phyloP scores from a whole-genome alignment of 2,113 vertebrate genomes.

The Psammodynastes pulverulentus region DNA sequence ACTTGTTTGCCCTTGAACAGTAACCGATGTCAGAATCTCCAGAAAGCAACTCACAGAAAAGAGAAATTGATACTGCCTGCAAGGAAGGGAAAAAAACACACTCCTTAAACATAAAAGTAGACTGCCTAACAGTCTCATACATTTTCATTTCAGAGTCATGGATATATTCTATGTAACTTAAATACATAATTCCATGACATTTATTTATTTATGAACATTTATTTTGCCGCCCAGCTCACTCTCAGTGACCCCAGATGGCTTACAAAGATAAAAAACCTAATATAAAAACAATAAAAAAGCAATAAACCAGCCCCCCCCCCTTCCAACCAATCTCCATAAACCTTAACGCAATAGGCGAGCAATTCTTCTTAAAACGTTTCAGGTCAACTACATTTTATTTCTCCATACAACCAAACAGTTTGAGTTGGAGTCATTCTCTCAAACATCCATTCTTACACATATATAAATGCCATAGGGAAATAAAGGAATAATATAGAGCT shows the following conservation, averaged over 20 bases:
- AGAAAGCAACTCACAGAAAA: conserved; percentile 62
- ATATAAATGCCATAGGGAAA: conserved; percentile 7
- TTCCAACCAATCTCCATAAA: background rate
- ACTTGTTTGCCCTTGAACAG: conserved; percentile 75
- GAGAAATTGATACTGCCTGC: conserved; percentile 69
- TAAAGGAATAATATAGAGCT: background rate
- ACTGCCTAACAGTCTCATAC: conserved; percentile 37
- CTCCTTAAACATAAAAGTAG: conserved; percentile 31
- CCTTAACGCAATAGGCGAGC: conserved; percentile 34
- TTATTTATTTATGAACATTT: background rate
- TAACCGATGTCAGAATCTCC: conserved; percentile 64
- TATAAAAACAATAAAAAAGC: background rate
- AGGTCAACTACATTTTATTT: conserved; percentile 25
- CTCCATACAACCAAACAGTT: conserved; percentile 5
- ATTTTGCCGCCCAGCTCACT: background rate
- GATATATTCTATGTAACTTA: conserved; percentile 9
- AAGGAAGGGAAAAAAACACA: conserved; percentile 40
- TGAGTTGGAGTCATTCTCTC: conserved; percentile 16
- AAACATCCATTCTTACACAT: conserved; percentile 2
- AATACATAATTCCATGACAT: background rate
- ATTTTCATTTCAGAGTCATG: conserved; percentile 27
- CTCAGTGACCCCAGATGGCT: background rate
- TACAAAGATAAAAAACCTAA: background rate
- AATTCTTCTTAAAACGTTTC: conserved; percentile 22
- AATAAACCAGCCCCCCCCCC: background rate